These are phyloP conservation scores for Amphibalanus amphitrite DNA, from an alignment of 1,140 invertebrate genomes.

Conservation along the genomic window DNA sequence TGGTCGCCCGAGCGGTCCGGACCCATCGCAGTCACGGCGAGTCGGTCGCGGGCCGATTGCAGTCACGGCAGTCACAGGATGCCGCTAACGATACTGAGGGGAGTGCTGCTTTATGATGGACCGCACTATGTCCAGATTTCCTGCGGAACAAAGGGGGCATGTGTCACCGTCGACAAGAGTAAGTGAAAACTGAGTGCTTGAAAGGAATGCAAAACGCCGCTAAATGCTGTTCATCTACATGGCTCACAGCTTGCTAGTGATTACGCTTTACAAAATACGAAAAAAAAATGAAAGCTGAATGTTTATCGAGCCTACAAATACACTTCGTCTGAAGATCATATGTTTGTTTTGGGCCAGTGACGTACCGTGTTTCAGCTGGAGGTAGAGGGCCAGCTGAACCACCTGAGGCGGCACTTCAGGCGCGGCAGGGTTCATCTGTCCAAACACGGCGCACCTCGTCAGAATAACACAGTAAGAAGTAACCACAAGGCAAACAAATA, in stretches of 20 bases:
- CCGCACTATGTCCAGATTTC: neutral
- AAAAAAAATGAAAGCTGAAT: neutral
- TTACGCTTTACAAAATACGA: neutral
- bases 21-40: no score
- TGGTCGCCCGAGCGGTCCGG: no score
- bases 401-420: neutral
- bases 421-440: neutral
- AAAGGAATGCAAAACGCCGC: neutral
- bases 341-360: neutral
- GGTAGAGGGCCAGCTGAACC: neutral
- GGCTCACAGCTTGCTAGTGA: neutral
- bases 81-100: neutral
- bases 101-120: neutral
- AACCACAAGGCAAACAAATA: no score
- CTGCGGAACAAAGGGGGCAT: neutral
- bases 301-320: neutral
- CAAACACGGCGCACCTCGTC: no score
- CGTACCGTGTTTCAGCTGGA: slow-evolving; percentile 1
- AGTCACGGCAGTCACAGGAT: neutral
- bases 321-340: no score
- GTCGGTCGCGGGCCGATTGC: no score
- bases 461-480: no score
- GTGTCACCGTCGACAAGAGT: neutral
- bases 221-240: neutral
- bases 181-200: neutral